phyloP scores from a whole-genome alignment of 92 coral and sea anemone genomes.

The Porites divaricata region DNA sequence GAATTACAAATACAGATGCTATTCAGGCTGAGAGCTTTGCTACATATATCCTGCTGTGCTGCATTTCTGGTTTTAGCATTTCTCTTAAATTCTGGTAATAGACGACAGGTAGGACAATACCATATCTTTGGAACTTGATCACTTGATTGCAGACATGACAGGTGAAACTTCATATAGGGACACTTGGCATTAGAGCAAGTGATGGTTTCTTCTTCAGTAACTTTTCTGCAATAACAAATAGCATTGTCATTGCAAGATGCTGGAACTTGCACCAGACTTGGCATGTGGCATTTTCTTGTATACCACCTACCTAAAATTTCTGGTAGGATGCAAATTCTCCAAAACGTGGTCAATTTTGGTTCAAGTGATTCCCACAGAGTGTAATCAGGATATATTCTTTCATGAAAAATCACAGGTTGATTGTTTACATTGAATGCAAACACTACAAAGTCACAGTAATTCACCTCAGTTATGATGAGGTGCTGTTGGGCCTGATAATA shows the following conservation, averaged over 20 bases:
- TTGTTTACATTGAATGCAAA: constrained; percentile 32
- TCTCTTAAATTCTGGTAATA: constrained; percentile 39
- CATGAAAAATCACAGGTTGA: constrained; percentile 17
- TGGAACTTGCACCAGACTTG: not conserved
- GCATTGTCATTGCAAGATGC: not conserved
- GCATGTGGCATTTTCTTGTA: constrained; percentile 37
- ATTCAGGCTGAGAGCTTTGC: constrained; percentile 14
- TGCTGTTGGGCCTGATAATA: constrained; percentile 70
- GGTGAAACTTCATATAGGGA: constrained; percentile 20
- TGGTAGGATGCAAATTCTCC: constrained; percentile 69
- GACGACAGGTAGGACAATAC: constrained; percentile 51
- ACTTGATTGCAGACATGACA: constrained; percentile 24
- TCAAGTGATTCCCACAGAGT: constrained; percentile 36
- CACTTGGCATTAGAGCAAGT: constrained; percentile 17
- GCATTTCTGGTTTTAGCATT: too few relatives aligned
- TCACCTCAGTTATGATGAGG: constrained; percentile 30
- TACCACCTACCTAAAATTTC: constrained; percentile 72
- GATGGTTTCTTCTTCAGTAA: not conserved
- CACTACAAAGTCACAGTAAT: constrained; percentile 73
- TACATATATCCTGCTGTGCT: too few relatives aligned
- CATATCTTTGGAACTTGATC: constrained; percentile 36
- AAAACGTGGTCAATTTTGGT: constrained; percentile 56
- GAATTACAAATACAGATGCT: constrained; percentile 46
- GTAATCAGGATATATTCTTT: constrained; percentile 54
- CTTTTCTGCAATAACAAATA: constrained; percentile 37